Base-by-base conservation (phyloP, 2,888 invertebrate species). In the Zygothrica quintamaculata region DNA sequence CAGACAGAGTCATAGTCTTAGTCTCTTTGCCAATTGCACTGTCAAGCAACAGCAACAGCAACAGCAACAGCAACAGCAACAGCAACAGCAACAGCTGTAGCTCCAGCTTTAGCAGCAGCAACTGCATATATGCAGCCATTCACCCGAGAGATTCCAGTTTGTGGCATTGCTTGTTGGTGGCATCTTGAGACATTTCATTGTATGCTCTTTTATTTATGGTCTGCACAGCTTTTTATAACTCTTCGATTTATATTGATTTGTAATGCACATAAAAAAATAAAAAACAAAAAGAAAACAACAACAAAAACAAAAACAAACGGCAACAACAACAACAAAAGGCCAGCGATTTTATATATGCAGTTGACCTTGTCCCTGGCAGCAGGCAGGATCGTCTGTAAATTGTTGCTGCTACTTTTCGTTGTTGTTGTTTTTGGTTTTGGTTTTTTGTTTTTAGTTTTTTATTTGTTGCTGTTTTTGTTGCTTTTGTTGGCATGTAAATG, bases 161-260 rank as follows among this genome's bases (percentile, higher is more conserved):
- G 55, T 65, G 46, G 70, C 66, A 29, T 51, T 71, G 69, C 62
- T 15, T 48, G 74, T 36, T 64, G 76, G 79, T 79, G 76, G 77
- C 76, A 79, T 76, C 76, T 76, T 78, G 85, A 78, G 82, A 84
- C 85, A 78, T 71, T 86, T 80, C 75, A 86, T 80, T 80, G 87
- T 80, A 78, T 47, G 57, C 65, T 33, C 64, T 70, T 67, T 80
- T 84, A 77, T 80, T 80, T 80, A 80, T 80, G 87, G 78, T 61
- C 70, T 84, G 78, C 61, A 67, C 85, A 68, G 71, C 60, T 80
- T 72, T 86, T 80, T 86, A 80, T 74, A 86, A 80, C 84, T 74
- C 81, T 84, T 81, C 80, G 87, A 80, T 86, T 86, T 84, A 77
- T 84, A 80, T 80, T 80, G 80, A 80, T 80, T 80, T 77, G 84